Evolutionary conservation across 2,888 invertebrate species (phyloP), one percentile per base, ranked within the genome.

Genomic region (Mellilla xanthometata): DNA sequence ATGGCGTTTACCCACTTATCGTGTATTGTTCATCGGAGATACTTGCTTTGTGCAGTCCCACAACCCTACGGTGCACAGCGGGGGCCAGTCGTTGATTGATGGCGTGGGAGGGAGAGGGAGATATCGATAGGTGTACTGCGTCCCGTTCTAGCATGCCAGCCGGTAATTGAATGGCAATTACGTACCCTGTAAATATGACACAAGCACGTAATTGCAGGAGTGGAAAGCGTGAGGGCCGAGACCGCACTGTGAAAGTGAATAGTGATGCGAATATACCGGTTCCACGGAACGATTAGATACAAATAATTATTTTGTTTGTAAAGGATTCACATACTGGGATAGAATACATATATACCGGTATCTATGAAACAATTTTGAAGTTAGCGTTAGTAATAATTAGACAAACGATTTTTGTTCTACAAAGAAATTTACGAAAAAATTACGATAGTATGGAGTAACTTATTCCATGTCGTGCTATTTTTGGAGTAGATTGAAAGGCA

Each of bases 131-230:
- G 53, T 54, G 46, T 67, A 52, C 56, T 60, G 38, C 49, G 59
- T 80, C 81, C 71, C 72, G 24, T 55, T 81, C 73, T 26, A 69
- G 56, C 77, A 58, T 78, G 64, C 68, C 36, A 79, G 71, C 71
- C 72, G 75, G 83, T 89, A 90, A 90, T 90, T 90, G 90, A 90
- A 90, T 86, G 90, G 84, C 90, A 89, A 89, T 89, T 90, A 90
- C 89, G 90, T 87, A 87, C 77, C 83, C 87, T 86, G 90, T 90
- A 89, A 90, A 90, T 90, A 90, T 90, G 90, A 90, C 90, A 88
- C 87, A 88, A 79, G 87, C 85, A 82, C 84, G 85, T 88, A 89
- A 89, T 90, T 89, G 89, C 80, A 83, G 81, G 81, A 86, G 82
- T 80, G 80, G 75, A 79, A 71, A 79, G 80, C 78, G 81, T 78